These are phyloP conservation scores for Petrolisthes manimaculis DNA, from an alignment of 2,888 invertebrate genomes.

Conservation along the genomic window DNA sequence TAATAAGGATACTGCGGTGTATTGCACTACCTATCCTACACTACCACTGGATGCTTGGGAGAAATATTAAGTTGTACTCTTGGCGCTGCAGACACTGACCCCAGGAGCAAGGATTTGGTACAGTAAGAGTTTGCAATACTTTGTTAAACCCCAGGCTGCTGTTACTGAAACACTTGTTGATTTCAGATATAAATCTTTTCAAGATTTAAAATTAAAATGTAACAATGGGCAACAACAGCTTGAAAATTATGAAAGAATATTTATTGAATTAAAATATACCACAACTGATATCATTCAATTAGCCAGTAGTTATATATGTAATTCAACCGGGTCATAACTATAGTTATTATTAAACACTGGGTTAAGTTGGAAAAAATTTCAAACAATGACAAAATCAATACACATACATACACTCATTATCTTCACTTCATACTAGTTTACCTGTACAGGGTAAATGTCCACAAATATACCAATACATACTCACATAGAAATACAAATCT, in stretches of 20 bases:
- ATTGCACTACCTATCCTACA: constrained; percentile 50
- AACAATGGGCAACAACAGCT: constrained; percentile 7
- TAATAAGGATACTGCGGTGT: constrained; percentile 38
- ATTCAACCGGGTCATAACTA: no score
- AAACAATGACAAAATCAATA: no score
- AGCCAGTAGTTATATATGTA: no score
- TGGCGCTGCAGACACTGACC: constrained; percentile 47
- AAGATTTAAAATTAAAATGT: constrained; percentile 10
- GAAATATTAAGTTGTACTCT: constrained; percentile 58
- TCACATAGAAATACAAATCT: no score
- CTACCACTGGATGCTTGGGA: constrained; percentile 39
- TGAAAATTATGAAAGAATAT: not conserved
- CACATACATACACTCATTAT: no score
- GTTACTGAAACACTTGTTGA: not conserved
- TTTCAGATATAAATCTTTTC: not conserved
- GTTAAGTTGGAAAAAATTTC: no score
- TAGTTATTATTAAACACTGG: no score
- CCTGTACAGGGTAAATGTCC: no score
- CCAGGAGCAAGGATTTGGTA: constrained; percentile 38
- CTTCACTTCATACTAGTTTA: no score
- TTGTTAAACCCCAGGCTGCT: not conserved
- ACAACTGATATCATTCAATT: no score
- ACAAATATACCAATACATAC: no score
- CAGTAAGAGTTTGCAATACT: constrained; percentile 4
- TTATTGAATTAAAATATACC: not conserved